Evolutionary conservation across 2,797 vertebrate species (phyloP), one percentile per base, ranked within the genome.

Genomic region (Petrocephalus schoutedeni): DNA sequence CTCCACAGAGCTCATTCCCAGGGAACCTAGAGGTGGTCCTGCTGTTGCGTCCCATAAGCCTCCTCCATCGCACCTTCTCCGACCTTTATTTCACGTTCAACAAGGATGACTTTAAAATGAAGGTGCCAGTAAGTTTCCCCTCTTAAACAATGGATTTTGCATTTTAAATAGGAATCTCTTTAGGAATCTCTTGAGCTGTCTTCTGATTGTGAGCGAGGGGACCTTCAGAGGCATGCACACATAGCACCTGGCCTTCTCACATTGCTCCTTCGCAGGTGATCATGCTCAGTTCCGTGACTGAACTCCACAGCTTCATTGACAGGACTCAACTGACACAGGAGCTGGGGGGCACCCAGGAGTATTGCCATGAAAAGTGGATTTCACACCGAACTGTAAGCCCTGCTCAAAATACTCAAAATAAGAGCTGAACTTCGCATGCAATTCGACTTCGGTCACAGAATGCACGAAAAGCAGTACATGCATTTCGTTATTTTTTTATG

Each of bases 41-140:
- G 1, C 97, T 99, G 89, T 94, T 99, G 90, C 97, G 97, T 89
- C 98, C 98, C 88, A 96, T 97, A 23, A 95, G 96, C 49, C 94
- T 98, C 89, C 94, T 99, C 87, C 98, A 99, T 91, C 95, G 97
- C 45, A 92, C 97, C 0, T 95, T 99, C 89, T 98, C 97, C 0
- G 97, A 99, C 93, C 95, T 99, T 92, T 95, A 97, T 88, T 98
- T 99, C 95, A 98, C 94, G 93, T 96, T 99, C 93, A 97, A 97
- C 95, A 97, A 96, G 94, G 98, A 99, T 98, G 98, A 99, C 90
- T 97, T 99, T 95, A 99, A 98, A 95, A 98, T 99, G 97, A 99
- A 99, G 94, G 98, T 99, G 91, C 98, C 98, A 94, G 98, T 99
- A 92, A 89, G 97, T 71, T 2, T 49, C 23, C 49, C n/a, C 9